These are phyloP conservation scores for Coreius guichenoti DNA, from an alignment of 2,797 vertebrate genomes.

Conservation along the genomic window DNA sequence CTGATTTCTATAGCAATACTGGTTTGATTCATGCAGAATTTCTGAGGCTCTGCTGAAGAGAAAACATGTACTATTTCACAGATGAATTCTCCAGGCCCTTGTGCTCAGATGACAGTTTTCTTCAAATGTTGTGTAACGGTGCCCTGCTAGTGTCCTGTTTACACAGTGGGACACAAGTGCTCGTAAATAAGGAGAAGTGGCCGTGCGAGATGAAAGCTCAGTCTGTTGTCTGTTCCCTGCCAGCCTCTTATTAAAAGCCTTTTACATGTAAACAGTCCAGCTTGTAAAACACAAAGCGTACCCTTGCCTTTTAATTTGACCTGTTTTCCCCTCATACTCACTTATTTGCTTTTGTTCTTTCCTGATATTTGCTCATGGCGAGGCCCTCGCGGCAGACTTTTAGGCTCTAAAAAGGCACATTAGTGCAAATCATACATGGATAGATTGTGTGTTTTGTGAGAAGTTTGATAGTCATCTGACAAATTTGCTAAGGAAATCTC, in stretches of 20 bases:
- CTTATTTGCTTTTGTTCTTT: slow-evolving; percentile 53
- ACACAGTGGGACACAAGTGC: slow-evolving; percentile 67
- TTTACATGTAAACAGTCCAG: slow-evolving; percentile 76
- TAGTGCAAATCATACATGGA: background rate
- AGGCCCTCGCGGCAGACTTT: background rate
- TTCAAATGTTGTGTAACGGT: slow-evolving; percentile 18
- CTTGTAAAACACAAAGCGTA: slow-evolving; percentile 74
- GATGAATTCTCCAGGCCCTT: background rate
- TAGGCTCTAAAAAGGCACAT: background rate
- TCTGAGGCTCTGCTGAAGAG: too few species aligned
- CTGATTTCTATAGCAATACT: background rate
- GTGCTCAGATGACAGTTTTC: background rate
- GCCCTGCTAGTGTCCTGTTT: slow-evolving; percentile 66
- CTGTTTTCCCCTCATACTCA: slow-evolving; percentile 48
- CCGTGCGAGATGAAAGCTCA: slow-evolving; percentile 79
- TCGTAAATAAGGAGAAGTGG: slow-evolving; percentile 76
- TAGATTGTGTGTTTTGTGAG: background rate
- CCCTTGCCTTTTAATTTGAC: slow-evolving; percentile 59
- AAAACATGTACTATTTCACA: background rate
- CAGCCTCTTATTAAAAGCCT: slow-evolving; percentile 79
- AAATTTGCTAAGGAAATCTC: slow-evolving; percentile 60
- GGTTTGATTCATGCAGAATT: background rate
- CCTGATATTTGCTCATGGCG: slow-evolving; percentile 41
- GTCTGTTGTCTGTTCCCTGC: slow-evolving; percentile 65
- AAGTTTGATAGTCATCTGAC: slow-evolving; percentile 4